Evolutionary conservation across 1,140 invertebrate genomes (phyloP), one percentile per base, ranked within the genome.

Genomic region (Hyphantria cunea): DNA sequence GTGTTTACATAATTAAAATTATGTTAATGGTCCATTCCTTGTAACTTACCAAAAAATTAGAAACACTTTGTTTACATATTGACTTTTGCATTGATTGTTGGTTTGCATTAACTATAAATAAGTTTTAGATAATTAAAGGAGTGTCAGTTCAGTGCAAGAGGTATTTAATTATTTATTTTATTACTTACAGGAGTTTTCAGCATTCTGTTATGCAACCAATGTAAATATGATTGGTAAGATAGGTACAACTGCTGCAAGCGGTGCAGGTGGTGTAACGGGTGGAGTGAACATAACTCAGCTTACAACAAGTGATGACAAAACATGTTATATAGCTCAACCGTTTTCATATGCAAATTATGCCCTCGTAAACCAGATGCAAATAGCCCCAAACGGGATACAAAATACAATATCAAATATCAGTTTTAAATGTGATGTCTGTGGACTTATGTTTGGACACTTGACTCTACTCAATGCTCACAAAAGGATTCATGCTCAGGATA

Each of bases 381-480:
- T 93, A 55, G 92, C 92, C 17, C 92, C 92, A 33, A 91, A 91
- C 78, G 89, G 90, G 49, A 82, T 92, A n/a, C 90, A 93, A 73
- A 94, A 94, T 73, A 92, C 95, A 47, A 95, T 96, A 72, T 95
- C 94, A 13, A 95, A 95, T 73, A 95, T 96, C 11, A 96, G 95
- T 61, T 96, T 96, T 80, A 96, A 96, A 87, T 97, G 96, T 85
- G 96, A 97, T 86, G 94, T 96, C 3, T 97, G 96, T 79, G 95
- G 95, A 25, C 84, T 96, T 33, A 95, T 96, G 89, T 97, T 97
- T 82, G 94, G 94, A 0, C 95, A 96, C 78, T 90, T 96, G 59
- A 93, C 94, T 17, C 78, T 96, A 44, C 84, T 97, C 0, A 96
- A 95, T 86, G 94, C 96, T 74, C 96, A 97, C 78, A 97, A 96